These are phyloP conservation scores for Stictonetta naevosa DNA, from an alignment of 2,113 vertebrate species.

Conservation along the genomic window DNA sequence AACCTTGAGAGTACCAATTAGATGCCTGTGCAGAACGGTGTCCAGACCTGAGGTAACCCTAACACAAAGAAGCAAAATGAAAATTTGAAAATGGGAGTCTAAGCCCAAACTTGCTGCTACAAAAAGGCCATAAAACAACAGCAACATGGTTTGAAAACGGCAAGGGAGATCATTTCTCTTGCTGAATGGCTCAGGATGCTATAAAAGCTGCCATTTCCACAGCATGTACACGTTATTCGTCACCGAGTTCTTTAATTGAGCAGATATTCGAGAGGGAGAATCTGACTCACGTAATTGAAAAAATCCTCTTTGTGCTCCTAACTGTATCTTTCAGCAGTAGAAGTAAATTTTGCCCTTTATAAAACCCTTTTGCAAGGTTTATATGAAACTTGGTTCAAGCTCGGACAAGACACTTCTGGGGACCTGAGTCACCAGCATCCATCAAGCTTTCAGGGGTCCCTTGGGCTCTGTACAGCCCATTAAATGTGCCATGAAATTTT, in stretches of 20 bases:
- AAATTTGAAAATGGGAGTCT: background rate
- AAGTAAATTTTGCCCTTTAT: too few relatives aligned
- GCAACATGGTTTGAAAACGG: accelerated
- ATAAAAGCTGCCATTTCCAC: background rate
- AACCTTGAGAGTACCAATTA: background rate
- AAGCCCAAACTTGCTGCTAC: background rate
- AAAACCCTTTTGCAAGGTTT: too few relatives aligned
- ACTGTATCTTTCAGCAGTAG: background rate
- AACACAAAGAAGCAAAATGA: background rate
- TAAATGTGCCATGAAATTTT: accelerated
- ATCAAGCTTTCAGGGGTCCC: background rate
- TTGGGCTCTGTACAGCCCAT: background rate
- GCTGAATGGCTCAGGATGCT: background rate
- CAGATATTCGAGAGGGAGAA: background rate
- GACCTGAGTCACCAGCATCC: background rate
- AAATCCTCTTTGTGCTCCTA: background rate
- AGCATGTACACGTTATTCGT: accelerated
- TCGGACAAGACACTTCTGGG: background rate
- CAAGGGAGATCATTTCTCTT: background rate
- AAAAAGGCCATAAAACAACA: background rate
- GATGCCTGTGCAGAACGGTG: background rate
- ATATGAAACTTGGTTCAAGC: background rate
- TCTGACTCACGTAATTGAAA: background rate
- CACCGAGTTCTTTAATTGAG: background rate
- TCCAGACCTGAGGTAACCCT: background rate